Conservation (phyloP, 2,797 vertebrate genomes). For the Hozukius guyotensis region DNA sequence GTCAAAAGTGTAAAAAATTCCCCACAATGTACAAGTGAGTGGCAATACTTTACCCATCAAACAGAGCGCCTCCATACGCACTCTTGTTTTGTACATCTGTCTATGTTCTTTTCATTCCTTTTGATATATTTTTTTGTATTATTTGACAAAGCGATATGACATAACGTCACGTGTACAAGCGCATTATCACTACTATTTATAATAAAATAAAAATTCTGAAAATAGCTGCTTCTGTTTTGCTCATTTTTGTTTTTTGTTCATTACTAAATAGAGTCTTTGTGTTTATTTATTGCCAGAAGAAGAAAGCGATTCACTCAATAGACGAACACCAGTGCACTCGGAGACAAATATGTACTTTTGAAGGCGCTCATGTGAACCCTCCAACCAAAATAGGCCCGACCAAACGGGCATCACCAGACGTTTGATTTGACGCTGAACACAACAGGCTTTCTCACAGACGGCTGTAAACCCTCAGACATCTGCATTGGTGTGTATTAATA, state of each 20-base stretch:
- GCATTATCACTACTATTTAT: slow-evolving; percentile 98
- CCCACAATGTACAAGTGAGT: slow-evolving; percentile 15
- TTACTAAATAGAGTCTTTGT: slow-evolving; percentile 65
- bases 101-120: slow-evolving; percentile 76
- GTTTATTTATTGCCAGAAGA: slow-evolving; percentile 33
- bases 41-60: slow-evolving; percentile 26
- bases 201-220: slow-evolving; percentile 84
- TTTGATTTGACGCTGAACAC: slow-evolving; percentile 66
- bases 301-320: slow-evolving; percentile 25
- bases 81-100: slow-evolving; percentile 80
- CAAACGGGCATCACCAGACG: slow-evolving; percentile 70
- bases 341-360: slow-evolving; percentile 75
- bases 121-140: slow-evolving; percentile 83
- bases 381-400: slow-evolving; percentile 65
- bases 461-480: slow-evolving; percentile 55
- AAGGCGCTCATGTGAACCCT: slow-evolving; percentile 62
- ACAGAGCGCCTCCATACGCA: slow-evolving; percentile 68
- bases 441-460: slow-evolving; percentile 71
- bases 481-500: slow-evolving; percentile 74
- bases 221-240: slow-evolving; percentile 42
- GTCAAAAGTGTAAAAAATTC: slow-evolving; percentile 10
- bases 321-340: slow-evolving; percentile 29
- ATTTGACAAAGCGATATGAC: slow-evolving; percentile 83
- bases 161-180: slow-evolving; percentile 92
- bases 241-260: not conserved